Evolutionary conservation across 2,113 vertebrate species (phyloP).

Genomic region (Eurystomus gularis): DNA sequence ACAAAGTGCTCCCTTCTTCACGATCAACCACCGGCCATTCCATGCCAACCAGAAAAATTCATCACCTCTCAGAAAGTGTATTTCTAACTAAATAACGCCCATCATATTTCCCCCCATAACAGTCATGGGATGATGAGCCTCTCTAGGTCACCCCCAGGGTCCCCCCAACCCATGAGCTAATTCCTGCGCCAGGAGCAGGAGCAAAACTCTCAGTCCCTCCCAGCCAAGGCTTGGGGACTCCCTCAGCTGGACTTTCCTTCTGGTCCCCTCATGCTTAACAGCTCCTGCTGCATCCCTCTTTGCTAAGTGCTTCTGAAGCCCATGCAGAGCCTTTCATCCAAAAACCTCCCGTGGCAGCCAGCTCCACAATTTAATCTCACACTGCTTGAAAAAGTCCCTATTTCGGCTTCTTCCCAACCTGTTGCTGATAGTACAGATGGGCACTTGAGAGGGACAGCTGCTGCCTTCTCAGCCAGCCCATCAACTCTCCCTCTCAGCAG

Average conservation of each 20-base stretch:
- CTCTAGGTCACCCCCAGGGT: neutral
- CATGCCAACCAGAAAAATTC: neutral
- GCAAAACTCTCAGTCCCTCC: neutral
- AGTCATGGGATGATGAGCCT: neutral
- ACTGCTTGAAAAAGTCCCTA: neutral
- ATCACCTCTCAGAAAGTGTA: neutral
- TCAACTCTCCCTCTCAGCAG: neutral
- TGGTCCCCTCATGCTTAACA: neutral
- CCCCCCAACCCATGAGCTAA: neutral
- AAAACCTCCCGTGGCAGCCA: neutral
- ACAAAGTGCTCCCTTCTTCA: neutral
- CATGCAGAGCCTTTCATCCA: neutral
- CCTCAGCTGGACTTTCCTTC: neutral
- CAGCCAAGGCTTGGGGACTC: rapidly evolving
- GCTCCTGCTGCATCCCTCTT: neutral
- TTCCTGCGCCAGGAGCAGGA: neutral
- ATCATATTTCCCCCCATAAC: neutral
- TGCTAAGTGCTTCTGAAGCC: neutral
- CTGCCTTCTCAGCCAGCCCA: neutral
- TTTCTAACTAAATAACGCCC: neutral
- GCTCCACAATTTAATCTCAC: neutral
- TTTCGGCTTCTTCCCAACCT: neutral
- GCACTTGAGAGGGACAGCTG: rapidly evolving
- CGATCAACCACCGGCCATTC: neutral
- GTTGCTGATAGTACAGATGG: neutral